phyloP scores from a whole-genome alignment of 2,888 invertebrate genomes.

The Salpingus planirostris region DNA sequence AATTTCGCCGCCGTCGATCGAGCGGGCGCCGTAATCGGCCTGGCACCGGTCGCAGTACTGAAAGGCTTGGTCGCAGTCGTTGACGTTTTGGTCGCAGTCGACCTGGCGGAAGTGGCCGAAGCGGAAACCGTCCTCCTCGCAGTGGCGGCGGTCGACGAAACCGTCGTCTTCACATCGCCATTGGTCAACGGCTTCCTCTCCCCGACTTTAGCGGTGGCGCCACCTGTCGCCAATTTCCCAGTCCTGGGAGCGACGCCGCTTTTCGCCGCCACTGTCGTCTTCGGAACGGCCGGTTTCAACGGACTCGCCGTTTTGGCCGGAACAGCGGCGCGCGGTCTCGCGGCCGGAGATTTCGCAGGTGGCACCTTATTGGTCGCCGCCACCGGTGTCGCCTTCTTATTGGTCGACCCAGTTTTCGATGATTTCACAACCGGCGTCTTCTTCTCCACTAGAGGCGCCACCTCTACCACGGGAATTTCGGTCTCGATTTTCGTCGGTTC shows the following conservation, averaged over 20 bases:
- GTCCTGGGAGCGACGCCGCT: slow-evolving; percentile 9
- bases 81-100: slow-evolving; percentile 15
- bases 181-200: slow-evolving; percentile 50
- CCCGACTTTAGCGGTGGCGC: slow-evolving; percentile 8
- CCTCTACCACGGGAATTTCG: slow-evolving; percentile 13
- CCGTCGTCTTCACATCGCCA: slow-evolving; percentile 47
- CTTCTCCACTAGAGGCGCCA: too few species aligned
- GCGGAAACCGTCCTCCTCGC: slow-evolving; percentile 9
- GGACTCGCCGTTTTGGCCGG: too few species aligned
- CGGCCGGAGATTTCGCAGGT: too few species aligned
- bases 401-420: too few species aligned
- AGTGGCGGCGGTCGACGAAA: slow-evolving; percentile 14
- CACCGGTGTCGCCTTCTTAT: too few species aligned
- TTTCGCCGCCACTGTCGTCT: slow-evolving; percentile 10
- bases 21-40: slow-evolving; percentile 17
- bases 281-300: slow-evolving; percentile 12
- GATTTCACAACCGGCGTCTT: too few species aligned
- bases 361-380: too few species aligned
- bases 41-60: too few species aligned
- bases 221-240: slow-evolving; percentile 5
- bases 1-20: slow-evolving; percentile 22
- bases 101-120: slow-evolving; percentile 15
- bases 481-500: slow-evolving; percentile 19
- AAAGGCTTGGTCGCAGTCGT: slow-evolving; percentile 19
- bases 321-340: not conserved